Evolutionary conservation across 2,113 vertebrate species (phyloP), one percentile per base, ranked within the genome.

Genomic region (Colistium nudipinnis): DNA sequence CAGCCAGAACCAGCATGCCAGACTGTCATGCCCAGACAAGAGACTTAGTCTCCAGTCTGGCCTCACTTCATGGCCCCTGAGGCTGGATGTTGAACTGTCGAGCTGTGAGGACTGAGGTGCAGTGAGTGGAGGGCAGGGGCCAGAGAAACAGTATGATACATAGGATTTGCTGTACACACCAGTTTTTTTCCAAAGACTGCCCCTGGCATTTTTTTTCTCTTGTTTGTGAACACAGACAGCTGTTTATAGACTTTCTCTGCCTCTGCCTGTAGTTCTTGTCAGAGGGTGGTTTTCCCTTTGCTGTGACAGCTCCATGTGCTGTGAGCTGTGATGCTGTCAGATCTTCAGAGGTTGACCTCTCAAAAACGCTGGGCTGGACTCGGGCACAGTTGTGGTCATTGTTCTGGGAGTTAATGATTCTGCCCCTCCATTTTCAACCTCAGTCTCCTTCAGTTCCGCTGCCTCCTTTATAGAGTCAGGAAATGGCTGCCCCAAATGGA

Each of bases 301-400:
- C 54, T 70, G 59, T 66, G 49, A 72, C 60, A 60, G 16, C 59
- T 81, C 64, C 56, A 44, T 73, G 61, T 65, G 24, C 44, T 66
- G 25, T 62, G 44, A 52, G 53, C 35, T 61, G 56, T 41, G 20
- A 60, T 24, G 19, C 55, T 69, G 55, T 86, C 72, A 76, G 73
- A 77, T 80, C 74, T 78, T 75, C 70, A 69, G 70, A 60, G 52
- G 69, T 80, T 80, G 80, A 86, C 80, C 85, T 75, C 80, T 70
- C 70, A 65, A 65, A 85, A 85, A 65, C 19, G 62, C 68, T 76
- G 76, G 86, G 85, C 84, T 70, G 83, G 80, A 82, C 87, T 76
- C 44, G 71, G 75, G 88, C 86, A 89, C 89, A 86, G 89, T 88
- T 78, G 79, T 25, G 68, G 64, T 78, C 89, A 90, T 91, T 92